Evolutionary conservation across 2,888 invertebrate genomes (phyloP).

Genomic region (Colostygia pectinataria): DNA sequence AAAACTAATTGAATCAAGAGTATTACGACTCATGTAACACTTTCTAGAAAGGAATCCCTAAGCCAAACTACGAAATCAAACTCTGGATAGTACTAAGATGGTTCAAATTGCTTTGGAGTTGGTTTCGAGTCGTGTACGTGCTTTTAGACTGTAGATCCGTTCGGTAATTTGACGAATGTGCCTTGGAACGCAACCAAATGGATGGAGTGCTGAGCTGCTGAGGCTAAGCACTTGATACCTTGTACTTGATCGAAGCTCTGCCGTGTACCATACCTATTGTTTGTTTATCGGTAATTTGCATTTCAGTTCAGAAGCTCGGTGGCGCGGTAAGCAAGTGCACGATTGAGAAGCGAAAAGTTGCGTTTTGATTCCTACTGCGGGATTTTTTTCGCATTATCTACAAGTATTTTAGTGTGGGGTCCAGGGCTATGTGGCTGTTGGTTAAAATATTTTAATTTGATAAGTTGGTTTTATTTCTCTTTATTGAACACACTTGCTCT

Average conservation of each 20-base stretch:
- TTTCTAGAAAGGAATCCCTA: conserved; percentile 32
- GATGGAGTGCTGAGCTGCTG: conserved; percentile 41
- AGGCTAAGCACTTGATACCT: conserved; percentile 26
- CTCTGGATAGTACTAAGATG: conserved; percentile 3
- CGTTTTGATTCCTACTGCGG: too few relatives aligned
- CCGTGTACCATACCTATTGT: conserved; percentile 5
- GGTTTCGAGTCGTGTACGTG: conserved; percentile 17
- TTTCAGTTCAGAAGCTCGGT: neutral
- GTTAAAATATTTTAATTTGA: too few relatives aligned
- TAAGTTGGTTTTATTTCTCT: too few relatives aligned
- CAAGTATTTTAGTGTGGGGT: too few relatives aligned
- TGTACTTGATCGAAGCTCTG: conserved; percentile 32
- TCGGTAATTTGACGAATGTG: conserved; percentile 53
- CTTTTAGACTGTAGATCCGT: conserved; percentile 17
- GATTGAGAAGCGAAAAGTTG: too few relatives aligned
- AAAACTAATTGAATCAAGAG: conserved; percentile 44
- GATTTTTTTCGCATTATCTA: too few relatives aligned
- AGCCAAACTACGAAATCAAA: neutral
- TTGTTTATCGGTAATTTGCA: conserved; percentile 7
- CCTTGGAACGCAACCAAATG: conserved; percentile 53
- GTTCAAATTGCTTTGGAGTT: conserved; percentile 10
- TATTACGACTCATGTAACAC: conserved; percentile 38
- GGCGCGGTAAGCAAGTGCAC: too few relatives aligned
- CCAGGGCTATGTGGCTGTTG: too few relatives aligned
- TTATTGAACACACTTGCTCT: too few relatives aligned